Base-by-base conservation (phyloP, 2,113 vertebrate species). In the Lophius piscatorius region DNA sequence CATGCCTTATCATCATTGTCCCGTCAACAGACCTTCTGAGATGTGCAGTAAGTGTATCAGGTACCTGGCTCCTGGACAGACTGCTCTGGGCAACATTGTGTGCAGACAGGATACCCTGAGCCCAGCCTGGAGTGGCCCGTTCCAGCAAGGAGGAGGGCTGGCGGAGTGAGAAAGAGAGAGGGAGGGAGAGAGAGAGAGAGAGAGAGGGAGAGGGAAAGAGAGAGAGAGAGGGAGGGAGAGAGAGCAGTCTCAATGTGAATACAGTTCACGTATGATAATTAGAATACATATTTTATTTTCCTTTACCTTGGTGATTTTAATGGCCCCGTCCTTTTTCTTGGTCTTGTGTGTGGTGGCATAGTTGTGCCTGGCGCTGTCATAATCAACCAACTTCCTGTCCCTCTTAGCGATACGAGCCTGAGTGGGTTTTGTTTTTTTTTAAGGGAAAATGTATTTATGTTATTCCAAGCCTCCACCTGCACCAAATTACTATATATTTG, bases 61-160 rank as follows among this genome's bases (percentile, higher is more conserved):
- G 70, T 88, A 98, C 97, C 97, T 99, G 97, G 92, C 93, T 95
- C 93, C 94, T 94, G 87, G 98, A 95, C 86, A 99, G 94, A 91
- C 95, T 99, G 93, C 94, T 98, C 93, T 99, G 97, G 56, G 97
- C 97, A 84, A 99, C 94, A 64, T 97, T 96, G 85, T 99, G 97
- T 82, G 97, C 97, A 74, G 97, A 96, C 80, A 99, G 92, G 90
- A 98, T 98, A 77, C 97, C 97, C 93, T 99, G 97, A 87, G 96
- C 98, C 97, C 97, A 99, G 68, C 95, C 95, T 71, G 97, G 97
- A 42, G 97, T 95, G 4, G 97, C 97, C 82, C 98, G 95, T 92
- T 99, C 97, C 91, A 99, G 90, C 91, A 99, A 93, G 52, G 96
- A 94, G 59, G 96, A 94, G 62, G 96, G 97, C 97, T 98, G 83